These are phyloP conservation scores for Sebastes oblongus DNA, from an alignment of 2,797 vertebrate genomes.

Conservation along the genomic window DNA sequence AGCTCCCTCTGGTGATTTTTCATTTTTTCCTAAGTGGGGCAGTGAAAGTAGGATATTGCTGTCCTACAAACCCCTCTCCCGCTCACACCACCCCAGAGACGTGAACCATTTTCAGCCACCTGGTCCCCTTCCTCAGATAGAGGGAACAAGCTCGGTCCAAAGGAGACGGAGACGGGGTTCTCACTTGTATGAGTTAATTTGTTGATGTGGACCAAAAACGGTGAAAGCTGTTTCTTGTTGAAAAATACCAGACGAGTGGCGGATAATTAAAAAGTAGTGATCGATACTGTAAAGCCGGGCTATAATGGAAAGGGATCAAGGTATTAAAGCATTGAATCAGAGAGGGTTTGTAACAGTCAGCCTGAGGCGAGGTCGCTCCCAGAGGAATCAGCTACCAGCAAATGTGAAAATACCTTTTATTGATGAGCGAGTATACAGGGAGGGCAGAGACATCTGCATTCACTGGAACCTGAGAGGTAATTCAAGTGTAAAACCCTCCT, in stretches of 20 bases:
- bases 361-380: constrained; percentile 32
- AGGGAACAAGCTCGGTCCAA: constrained; percentile 24
- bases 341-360: constrained; percentile 37
- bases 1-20: constrained; percentile 83
- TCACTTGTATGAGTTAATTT: constrained; percentile 15
- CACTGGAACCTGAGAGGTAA: constrained; percentile 41
- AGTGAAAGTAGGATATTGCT: constrained; percentile 86
- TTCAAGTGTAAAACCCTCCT: constrained; percentile 31
- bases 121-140: constrained; percentile 67
- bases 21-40: constrained; percentile 83
- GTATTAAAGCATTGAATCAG: constrained; percentile 33
- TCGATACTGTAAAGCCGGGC: constrained; percentile 37
- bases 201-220: constrained; percentile 6
- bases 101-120: constrained; percentile 85
- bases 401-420: constrained; percentile 49
- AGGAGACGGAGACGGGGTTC: constrained; percentile 28
- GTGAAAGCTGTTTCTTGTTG: background rate
- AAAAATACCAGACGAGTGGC: constrained; percentile 16
- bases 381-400: constrained; percentile 31
- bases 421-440: constrained; percentile 21
- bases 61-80: constrained; percentile 82
- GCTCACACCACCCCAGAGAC: constrained; percentile 73
- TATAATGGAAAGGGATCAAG: constrained; percentile 39
- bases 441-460: constrained; percentile 16
- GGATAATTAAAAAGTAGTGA: constrained; percentile 21